Conservation (phyloP, 2,888 invertebrate genomes). For the Cataglyphis altisquamis region DNA sequence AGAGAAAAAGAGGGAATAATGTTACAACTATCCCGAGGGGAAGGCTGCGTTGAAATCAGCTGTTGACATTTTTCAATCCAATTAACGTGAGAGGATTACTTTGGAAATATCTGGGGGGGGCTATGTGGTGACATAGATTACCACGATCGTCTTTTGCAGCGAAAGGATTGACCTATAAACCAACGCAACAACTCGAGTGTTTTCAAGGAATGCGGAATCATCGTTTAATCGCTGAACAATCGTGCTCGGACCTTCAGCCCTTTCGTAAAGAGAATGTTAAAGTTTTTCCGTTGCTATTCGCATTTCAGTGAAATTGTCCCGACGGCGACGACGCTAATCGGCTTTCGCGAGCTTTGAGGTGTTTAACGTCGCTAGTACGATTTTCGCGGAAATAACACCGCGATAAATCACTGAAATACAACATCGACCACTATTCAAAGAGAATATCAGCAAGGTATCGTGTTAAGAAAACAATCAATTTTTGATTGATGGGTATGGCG, state of each 20-base stretch:
- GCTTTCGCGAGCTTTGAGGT: slow-evolving; percentile 59
- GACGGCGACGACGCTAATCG: slow-evolving; percentile 59
- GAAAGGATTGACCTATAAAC: slow-evolving; percentile 50
- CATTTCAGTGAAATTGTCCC: slow-evolving; percentile 56
- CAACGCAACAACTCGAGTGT: slow-evolving; percentile 26
- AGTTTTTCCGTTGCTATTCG: slow-evolving; percentile 56
- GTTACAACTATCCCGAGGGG: slow-evolving; percentile 12
- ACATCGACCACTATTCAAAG: slow-evolving; percentile 18
- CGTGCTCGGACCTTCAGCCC: slow-evolving; percentile 1
- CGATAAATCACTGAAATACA: slow-evolving; percentile 41
- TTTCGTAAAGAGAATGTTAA: slow-evolving; percentile 9
- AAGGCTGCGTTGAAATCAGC: slow-evolving; percentile 39
- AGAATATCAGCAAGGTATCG: neutral
- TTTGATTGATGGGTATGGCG: slow-evolving; percentile 2
- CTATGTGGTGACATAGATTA: slow-evolving; percentile 34
- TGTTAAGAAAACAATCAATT: neutral
- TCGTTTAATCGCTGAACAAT: slow-evolving; percentile 41
- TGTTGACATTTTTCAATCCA: slow-evolving; percentile 49
- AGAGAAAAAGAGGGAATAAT: slow-evolving; percentile 16
- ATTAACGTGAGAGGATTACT: slow-evolving; percentile 56
- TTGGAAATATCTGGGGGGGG: slow-evolving; percentile 29
- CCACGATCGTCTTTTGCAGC: slow-evolving; percentile 33
- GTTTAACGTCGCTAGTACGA: slow-evolving; percentile 58
- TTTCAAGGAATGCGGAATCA: slow-evolving; percentile 45
- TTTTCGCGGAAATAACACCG: slow-evolving; percentile 44